These are phyloP conservation scores for Lutjanus argentimaculatus DNA, from an alignment of 2,797 vertebrate genomes.

Conservation along the genomic window DNA sequence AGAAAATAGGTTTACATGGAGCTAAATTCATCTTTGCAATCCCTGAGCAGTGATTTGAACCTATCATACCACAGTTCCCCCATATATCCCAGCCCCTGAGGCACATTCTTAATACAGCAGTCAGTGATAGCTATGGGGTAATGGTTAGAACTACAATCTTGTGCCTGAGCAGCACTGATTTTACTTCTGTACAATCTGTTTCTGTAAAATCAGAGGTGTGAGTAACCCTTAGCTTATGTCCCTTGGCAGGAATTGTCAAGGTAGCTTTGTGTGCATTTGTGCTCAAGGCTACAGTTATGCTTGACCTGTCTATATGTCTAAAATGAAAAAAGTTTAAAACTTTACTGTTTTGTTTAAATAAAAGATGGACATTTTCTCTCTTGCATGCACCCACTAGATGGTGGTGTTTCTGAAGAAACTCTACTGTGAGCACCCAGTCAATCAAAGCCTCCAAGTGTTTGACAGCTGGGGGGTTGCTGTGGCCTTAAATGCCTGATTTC, in stretches of 20 bases:
- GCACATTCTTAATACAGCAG: background rate
- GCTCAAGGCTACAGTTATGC: background rate
- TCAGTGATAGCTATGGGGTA: background rate
- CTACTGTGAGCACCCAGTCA: background rate
- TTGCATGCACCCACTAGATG: slow-evolving; percentile 58
- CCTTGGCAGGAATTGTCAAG: background rate
- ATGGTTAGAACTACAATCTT: slow-evolving; percentile 11
- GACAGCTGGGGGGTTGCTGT: background rate
- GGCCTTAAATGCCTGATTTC: no score
- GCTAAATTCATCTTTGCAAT: background rate
- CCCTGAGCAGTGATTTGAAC: background rate
- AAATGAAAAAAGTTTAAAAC: background rate
- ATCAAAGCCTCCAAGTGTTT: background rate
- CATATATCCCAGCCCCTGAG: background rate
- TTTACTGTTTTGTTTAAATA: background rate
- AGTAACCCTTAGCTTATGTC: background rate
- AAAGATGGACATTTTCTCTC: background rate
- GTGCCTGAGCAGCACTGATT: background rate
- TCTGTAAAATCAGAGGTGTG: slow-evolving; percentile 8
- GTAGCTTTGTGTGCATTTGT: background rate
- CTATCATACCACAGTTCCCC: background rate
- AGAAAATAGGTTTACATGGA: background rate
- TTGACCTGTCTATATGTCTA: background rate
- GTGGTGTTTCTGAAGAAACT: slow-evolving; percentile 52
- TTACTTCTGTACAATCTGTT: background rate